These are phyloP conservation scores for Moxostoma hubbsi DNA, from an alignment of 2,797 vertebrate species.

Conservation along the genomic window DNA sequence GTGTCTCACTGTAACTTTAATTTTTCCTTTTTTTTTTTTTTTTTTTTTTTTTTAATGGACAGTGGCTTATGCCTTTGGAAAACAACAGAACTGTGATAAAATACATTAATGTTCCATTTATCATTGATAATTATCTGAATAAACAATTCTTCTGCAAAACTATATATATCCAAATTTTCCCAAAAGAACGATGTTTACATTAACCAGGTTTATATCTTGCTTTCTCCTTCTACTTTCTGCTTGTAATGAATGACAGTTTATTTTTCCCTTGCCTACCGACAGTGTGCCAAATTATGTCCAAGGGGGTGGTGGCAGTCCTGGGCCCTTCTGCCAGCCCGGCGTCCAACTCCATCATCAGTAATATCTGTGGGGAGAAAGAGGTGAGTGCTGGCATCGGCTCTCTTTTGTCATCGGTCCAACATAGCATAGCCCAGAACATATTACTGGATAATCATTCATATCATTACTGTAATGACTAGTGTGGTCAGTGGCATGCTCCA, in stretches of 20 bases:
- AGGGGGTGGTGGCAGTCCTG: conserved; percentile 95
- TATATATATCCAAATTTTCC: too few species aligned
- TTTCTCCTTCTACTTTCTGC: conserved; percentile 30
- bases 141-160: too few species aligned
- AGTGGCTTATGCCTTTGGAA: too few species aligned
- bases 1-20: too few species aligned
- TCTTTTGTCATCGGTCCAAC: conserved; percentile 28
- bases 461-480: conserved; percentile 41
- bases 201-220: not conserved
- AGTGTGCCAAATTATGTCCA: conserved; percentile 99
- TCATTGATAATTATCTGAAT: too few species aligned
- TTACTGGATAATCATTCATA: conserved; percentile 44
- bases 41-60: too few species aligned
- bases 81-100: too few species aligned
- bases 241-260: conserved; percentile 39
- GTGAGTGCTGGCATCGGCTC: conserved; percentile 74
- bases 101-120: too few species aligned
- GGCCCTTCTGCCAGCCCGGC: conserved; percentile 96
- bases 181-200: too few species aligned
- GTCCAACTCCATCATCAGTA: conserved; percentile 99
- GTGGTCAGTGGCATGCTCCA: conserved; percentile 10
- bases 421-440: conserved; percentile 23
- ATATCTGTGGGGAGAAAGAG: conserved; percentile 99
- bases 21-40: too few species aligned
- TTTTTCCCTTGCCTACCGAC: conserved; percentile 55